Evolutionary conservation across 1,140 invertebrate genomes (phyloP).

Genomic region (Drosophila cardini): DNA sequence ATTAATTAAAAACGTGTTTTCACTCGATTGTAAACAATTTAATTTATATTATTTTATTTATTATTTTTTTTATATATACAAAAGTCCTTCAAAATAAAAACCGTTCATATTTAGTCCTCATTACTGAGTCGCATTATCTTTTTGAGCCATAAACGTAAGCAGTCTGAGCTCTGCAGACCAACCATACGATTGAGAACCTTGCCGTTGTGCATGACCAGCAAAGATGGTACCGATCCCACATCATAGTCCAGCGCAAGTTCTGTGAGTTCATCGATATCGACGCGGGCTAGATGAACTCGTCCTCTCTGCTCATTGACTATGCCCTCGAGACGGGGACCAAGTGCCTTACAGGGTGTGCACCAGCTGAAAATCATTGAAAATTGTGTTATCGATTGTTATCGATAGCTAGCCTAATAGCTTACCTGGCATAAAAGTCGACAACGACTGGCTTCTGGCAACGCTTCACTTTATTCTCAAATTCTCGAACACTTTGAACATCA

Average conservation of each 20-base stretch:
- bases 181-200: constrained; percentile 93
- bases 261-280: constrained; percentile 95
- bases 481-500: constrained; percentile 94
- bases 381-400: neutral
- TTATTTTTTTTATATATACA: constrained; percentile 4
- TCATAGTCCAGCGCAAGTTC: constrained; percentile 95
- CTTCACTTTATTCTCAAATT: constrained; percentile 95
- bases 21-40: constrained; percentile 6
- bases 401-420: constrained; percentile 85
- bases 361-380: constrained; percentile 87
- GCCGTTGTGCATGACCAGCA: constrained; percentile 94
- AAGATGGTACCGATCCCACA: constrained; percentile 93
- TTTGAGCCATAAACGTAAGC: constrained; percentile 93
- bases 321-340: constrained; percentile 94
- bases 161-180: constrained; percentile 95
- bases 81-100: neutral
- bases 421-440: constrained; percentile 98
- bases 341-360: constrained; percentile 97
- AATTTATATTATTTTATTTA: constrained; percentile 12
- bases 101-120: neutral
- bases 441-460: constrained; percentile 94
- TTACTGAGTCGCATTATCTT: constrained; percentile 87
- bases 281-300: constrained; percentile 94
- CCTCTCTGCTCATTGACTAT: constrained; percentile 92
- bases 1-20: constrained; percentile 66